phyloP scores from a whole-genome alignment of 64 coral and sea anemone genomes.

The Orbicella faveolata region DNA sequence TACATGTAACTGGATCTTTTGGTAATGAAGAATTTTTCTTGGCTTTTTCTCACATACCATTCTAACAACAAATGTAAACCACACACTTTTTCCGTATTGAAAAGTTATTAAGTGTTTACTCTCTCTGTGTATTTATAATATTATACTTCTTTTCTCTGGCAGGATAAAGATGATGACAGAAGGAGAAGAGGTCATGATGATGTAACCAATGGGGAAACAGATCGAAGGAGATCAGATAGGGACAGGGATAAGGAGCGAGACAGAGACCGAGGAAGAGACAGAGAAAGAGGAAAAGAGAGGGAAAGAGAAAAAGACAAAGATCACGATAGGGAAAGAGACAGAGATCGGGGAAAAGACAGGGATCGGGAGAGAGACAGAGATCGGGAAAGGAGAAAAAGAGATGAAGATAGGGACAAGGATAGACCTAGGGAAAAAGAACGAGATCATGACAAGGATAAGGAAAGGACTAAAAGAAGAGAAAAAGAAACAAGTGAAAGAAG shows the following conservation, averaged over 20 bases:
- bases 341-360: neutral
- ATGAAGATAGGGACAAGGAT: conserved; percentile 6
- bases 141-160: neutral
- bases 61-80: no score
- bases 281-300: neutral
- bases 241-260: conserved; percentile 9
- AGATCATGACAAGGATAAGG: conserved; percentile 4
- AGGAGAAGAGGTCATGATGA: conserved; percentile 13
- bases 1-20: no score
- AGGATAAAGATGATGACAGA: conserved; percentile 51
- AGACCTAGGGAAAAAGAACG: conserved; percentile 5
- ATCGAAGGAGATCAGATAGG: conserved; percentile 30
- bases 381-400: conserved; percentile 23
- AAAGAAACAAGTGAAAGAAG: neutral
- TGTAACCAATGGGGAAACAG: conserved; percentile 11
- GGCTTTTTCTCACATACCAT: no score
- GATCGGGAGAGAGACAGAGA: neutral
- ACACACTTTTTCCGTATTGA: no score
- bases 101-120: neutral
- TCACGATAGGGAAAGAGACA: neutral
- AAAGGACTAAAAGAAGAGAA: neutral
- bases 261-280: neutral
- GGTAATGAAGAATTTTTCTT: no score
- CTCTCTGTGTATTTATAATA: neutral
- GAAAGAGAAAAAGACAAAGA: conserved; percentile 14